Percentiles rank a stretch among this genome's conserved stretches.
Evolutionary conservation across 2,888 invertebrate genomes (phyloP).

Genomic region (Bedellia somnulentella): DNA sequence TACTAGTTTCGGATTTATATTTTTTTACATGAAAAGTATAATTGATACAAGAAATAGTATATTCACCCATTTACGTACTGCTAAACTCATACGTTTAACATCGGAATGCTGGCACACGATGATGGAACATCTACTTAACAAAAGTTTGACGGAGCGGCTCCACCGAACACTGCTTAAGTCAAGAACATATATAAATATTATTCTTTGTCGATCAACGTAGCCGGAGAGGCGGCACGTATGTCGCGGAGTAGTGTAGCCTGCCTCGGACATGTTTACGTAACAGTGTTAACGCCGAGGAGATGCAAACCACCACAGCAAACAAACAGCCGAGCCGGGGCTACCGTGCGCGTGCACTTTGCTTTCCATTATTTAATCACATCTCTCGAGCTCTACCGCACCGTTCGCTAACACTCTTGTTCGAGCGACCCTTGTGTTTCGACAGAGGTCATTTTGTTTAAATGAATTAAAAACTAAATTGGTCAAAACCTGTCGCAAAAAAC

Average conservation of each 20-base stretch:
- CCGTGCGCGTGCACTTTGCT: constrained; percentile 5
- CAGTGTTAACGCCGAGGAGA: constrained; percentile 35
- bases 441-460: too few species aligned
- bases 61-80: too few species aligned
- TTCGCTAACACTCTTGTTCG: too few species aligned
- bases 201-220: constrained; percentile 53
- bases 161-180: constrained; percentile 3
- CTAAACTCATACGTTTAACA: too few species aligned
- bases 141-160: constrained; percentile 4
- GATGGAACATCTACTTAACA: too few species aligned
- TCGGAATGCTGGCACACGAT: constrained; percentile 3
- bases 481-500: constrained; percentile 26
- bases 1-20: too few species aligned
- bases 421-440: too few species aligned
- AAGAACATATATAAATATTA: constrained; percentile 53
- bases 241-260: constrained; percentile 10
- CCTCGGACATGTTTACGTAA: constrained; percentile 45
- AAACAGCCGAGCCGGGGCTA: constrained; percentile 11
- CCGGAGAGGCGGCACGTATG: constrained; percentile 16
- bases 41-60: too few species aligned
- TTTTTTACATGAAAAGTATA: too few species aligned
- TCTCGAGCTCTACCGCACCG: too few species aligned
- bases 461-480: too few species aligned
- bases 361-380: too few species aligned
- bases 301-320: constrained; percentile 8